Evolutionary conservation across 2,113 vertebrate genomes (phyloP).

Genomic region (Lichenostomus cassidix): DNA sequence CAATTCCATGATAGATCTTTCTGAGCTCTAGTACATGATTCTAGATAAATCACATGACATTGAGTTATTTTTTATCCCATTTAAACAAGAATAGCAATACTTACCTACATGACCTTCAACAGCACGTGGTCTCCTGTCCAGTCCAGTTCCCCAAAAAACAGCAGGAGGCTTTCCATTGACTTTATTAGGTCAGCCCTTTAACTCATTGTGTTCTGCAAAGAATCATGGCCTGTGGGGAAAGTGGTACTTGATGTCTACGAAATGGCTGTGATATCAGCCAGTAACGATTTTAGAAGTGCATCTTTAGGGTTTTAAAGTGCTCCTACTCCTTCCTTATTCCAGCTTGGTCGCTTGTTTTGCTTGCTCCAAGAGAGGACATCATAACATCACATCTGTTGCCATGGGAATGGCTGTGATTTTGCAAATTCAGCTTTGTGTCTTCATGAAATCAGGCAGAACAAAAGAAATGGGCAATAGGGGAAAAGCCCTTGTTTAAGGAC

Average conservation of each 20-base stretch:
- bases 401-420: conserved; percentile 44
- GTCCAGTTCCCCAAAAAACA: background rate
- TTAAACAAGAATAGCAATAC: background rate
- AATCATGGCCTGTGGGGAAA: background rate
- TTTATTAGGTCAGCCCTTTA: background rate
- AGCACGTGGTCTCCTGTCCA: background rate
- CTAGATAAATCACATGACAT: background rate
- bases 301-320: background rate
- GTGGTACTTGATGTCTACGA: background rate
- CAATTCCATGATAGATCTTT: background rate
- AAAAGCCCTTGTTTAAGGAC: background rate
- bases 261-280: background rate
- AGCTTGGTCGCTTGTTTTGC: background rate
- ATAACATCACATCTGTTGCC: conserved; percentile 33
- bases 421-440: conserved; percentile 12
- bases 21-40: background rate
- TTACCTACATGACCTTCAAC: background rate
- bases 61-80: background rate
- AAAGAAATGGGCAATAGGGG: background rate
- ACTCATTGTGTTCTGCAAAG: background rate
- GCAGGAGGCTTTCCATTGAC: background rate
- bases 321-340: background rate
- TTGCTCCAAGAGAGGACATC: background rate
- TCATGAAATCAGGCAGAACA: background rate
- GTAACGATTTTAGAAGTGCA: background rate